Evolutionary conservation across 1,140 invertebrate species (phyloP).

Genomic region (Pygmarrhopalites habei): DNA sequence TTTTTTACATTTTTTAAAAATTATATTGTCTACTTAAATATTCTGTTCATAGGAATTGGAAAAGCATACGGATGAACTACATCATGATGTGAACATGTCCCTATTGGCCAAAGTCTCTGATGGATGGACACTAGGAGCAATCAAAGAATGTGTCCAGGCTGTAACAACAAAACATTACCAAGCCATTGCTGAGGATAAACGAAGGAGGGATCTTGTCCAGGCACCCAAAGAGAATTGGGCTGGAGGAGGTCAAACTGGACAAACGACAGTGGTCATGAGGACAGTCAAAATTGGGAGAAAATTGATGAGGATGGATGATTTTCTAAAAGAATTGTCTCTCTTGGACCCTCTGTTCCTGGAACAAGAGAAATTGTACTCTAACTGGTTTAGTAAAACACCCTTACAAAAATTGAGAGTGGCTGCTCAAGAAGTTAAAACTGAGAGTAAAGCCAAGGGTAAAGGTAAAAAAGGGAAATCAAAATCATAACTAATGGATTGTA

Average conservation of each 20-base stretch:
- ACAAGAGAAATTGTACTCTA: constrained; percentile 33
- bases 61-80: constrained; percentile 52
- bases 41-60: no score
- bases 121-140: constrained; percentile 74
- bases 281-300: constrained; percentile 21
- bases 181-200: background rate
- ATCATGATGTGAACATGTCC: constrained; percentile 58
- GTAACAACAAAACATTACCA: background rate
- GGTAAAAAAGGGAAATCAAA: constrained; percentile 6
- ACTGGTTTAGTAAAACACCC: constrained; percentile 36
- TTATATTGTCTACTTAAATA: no score
- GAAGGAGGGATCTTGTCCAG: background rate
- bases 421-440: background rate
- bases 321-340: constrained; percentile 20
- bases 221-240: background rate
- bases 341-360: constrained; percentile 36
- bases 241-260: background rate
- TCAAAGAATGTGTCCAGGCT: background rate
- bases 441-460: constrained; percentile 8
- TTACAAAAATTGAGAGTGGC: constrained; percentile 29
- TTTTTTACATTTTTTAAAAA: no score
- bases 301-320: constrained; percentile 26
- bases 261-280: background rate
- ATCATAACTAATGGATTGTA: no score
- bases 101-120: constrained; percentile 73